Conservation (phyloP, 2,888 invertebrate genomes). For the Perizoma affinitatum region DNA sequence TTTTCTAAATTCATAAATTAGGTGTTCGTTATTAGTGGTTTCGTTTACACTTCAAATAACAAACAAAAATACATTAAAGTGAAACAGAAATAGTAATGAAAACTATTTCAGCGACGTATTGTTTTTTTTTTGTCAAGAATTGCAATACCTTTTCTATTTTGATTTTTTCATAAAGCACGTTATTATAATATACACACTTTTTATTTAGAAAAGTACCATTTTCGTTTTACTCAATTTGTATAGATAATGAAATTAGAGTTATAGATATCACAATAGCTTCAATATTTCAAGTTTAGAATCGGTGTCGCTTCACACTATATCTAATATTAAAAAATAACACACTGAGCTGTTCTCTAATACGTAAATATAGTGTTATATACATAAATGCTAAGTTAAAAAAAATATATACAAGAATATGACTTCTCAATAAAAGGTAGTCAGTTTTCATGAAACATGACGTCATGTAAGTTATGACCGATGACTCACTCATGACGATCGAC, state of each 20-base stretch:
- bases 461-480: too few relatives aligned
- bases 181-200: too few relatives aligned
- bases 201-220: slow-evolving; percentile 44
- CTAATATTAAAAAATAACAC: slow-evolving; percentile 54
- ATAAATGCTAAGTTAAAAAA: slow-evolving; percentile 72
- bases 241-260: slow-evolving; percentile 69
- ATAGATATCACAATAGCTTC: slow-evolving; percentile 79
- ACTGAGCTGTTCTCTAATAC: slow-evolving; percentile 80
- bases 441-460: slow-evolving; percentile 13
- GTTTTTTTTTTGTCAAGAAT: too few relatives aligned
- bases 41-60: too few relatives aligned
- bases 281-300: slow-evolving; percentile 77
- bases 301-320: slow-evolving; percentile 77
- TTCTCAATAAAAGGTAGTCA: slow-evolving; percentile 29
- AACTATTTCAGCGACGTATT: too few relatives aligned
- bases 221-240: slow-evolving; percentile 35
- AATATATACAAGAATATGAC: slow-evolving; percentile 65
- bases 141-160: too few relatives aligned
- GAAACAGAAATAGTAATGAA: too few relatives aligned
- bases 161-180: too few relatives aligned
- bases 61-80: too few relatives aligned
- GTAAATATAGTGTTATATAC: slow-evolving; percentile 79
- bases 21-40: too few relatives aligned
- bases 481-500: not conserved
- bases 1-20: too few relatives aligned